Base-by-base conservation (phyloP, 2,113 vertebrate genomes). In the Silurus meridionalis region DNA sequence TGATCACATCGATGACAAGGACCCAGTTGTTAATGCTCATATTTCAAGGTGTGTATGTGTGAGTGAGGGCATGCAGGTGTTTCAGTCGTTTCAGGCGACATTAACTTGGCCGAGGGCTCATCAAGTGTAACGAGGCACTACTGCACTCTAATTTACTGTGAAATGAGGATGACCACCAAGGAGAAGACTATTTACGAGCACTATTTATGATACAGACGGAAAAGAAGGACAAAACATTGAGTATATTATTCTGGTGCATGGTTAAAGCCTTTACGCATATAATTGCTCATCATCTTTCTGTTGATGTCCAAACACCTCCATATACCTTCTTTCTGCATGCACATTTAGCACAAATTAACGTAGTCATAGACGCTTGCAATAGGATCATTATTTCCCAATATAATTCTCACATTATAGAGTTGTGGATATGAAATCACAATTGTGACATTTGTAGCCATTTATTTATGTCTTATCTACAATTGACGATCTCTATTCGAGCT, bases 101-200 rank as follows among this genome's bases (percentile, higher is more conserved):
- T 52, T 50, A 80, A 82, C 67, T 79, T 67, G 61, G 60, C 84
- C 72, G 69, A 88, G 28, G 28, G 15, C 77, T 81, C 82, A 67
- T 80, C 85, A 81, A 83, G 77, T 84, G 74, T 61, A 86, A 83
- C 9, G 48, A 83, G 74, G 67, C 48, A 80, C 57, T 46, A 28
- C 85, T 84, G 86, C 80, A 81, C 66, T 81, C 57, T 84, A 86
- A 86, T 84, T 86, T 81, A 84, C 82, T 75, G 77, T 84, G 85
- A 89, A 86, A 89, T 86, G 61, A 81, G 82, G 82, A 74, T 84
- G 82, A 77, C 87, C 81, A 86, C 77, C 57, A 69, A 77, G 60
- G 88, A 60, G 85, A 81, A 80, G 28, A 61, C 28, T 48, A 55
- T 86, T 77, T 83, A 79, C 72, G 53, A 14, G 37, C 55, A 58